These are phyloP conservation scores for Emydura subglobosa DNA, from an alignment of 2,113 vertebrate genomes.

Conservation along the genomic window DNA sequence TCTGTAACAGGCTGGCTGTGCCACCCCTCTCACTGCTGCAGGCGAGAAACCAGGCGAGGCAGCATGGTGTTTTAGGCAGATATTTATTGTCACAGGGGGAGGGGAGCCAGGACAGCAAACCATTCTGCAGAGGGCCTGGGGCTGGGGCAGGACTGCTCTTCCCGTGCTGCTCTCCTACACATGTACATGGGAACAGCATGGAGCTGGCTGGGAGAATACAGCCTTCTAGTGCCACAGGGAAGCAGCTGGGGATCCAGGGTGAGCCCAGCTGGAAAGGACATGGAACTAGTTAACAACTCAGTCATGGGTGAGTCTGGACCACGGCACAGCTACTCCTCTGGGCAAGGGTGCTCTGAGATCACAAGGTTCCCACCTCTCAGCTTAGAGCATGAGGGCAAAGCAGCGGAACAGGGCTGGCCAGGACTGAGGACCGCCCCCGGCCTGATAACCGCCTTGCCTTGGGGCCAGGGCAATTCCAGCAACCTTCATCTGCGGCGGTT, in stretches of 20 bases:
- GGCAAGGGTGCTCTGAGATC: no score
- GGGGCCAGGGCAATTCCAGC: background rate
- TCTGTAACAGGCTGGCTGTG: no score
- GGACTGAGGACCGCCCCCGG: background rate
- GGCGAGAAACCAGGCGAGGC: background rate
- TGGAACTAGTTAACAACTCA: background rate
- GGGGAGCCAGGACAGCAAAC: slow-evolving; percentile 14
- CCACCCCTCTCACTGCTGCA: background rate
- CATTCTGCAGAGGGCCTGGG: slow-evolving; percentile 18
- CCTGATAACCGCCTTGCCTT: background rate
- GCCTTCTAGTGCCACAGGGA: background rate
- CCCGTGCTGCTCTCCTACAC: background rate
- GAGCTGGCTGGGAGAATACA: fast-evolving
- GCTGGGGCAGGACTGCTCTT: background rate
- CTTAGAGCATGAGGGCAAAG: no score
- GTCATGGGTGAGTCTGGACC: no score
- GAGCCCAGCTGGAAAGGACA: fast-evolving
- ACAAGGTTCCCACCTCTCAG: no score
- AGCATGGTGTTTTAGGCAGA: background rate
- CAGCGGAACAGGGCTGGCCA: no score
- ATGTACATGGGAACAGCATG: background rate
- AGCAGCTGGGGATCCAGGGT: background rate
- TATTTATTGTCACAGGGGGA: slow-evolving; percentile 65
- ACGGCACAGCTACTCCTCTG: no score
- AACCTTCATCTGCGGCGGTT: background rate